Conservation (phyloP, 2,797 vertebrate genomes). For the Hyperoplus immaculatus region DNA sequence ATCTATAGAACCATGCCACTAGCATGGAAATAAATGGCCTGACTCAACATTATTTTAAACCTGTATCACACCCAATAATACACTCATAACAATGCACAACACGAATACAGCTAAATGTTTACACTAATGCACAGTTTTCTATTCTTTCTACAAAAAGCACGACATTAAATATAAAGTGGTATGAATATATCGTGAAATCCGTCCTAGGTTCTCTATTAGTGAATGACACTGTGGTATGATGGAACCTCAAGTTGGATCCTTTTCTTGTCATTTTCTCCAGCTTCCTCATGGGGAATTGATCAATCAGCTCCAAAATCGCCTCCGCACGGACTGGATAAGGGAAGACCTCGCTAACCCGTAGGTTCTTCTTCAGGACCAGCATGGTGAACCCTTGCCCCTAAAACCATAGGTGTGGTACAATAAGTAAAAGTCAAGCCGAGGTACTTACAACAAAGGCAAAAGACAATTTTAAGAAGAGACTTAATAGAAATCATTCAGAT, state of each 20-base stretch:
- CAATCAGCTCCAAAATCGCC: conserved; percentile 85
- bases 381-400: conserved; percentile 84
- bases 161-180: neutral
- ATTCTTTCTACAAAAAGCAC: neutral
- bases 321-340: conserved; percentile 86
- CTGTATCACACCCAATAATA: neutral
- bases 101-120: neutral
- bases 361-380: conserved; percentile 87
- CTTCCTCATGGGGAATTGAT: conserved; percentile 86
- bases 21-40: too few relatives aligned
- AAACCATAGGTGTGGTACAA: conserved; percentile 19
- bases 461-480: neutral
- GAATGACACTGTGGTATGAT: neutral
- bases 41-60: too few relatives aligned
- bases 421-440: neutral
- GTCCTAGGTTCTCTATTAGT: neutral
- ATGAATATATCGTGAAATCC: neutral
- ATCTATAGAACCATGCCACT: too few relatives aligned
- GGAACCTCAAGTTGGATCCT: conserved; percentile 73
- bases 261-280: conserved; percentile 86
- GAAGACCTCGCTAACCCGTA: conserved; percentile 82
- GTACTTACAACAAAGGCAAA: neutral
- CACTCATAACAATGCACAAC: neutral
- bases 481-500: neutral
- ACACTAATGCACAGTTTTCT: neutral